Evolutionary conservation across 2,797 vertebrate species (phyloP).

Genomic region (Poeciliopsis turneri): DNA sequence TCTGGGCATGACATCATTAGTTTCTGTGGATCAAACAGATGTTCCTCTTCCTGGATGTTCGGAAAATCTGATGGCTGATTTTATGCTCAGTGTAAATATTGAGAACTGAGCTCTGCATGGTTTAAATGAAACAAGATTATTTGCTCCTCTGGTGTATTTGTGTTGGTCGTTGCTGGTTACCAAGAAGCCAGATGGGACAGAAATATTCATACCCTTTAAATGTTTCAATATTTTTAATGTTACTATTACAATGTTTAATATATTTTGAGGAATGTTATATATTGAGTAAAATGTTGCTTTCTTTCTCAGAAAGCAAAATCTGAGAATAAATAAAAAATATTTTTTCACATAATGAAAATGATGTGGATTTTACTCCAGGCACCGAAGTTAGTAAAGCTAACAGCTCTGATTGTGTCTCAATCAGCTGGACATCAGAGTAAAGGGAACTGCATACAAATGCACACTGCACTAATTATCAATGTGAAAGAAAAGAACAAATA

Average conservation of each 20-base stretch:
- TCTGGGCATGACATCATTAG: slow-evolving; percentile 79
- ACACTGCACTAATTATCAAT: not conserved
- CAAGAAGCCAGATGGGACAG: not conserved
- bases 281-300: too few species aligned
- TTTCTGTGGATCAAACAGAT: slow-evolving; percentile 75
- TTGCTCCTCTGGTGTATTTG: slow-evolving; percentile 28
- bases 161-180: slow-evolving; percentile 31
- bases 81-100: slow-evolving; percentile 52
- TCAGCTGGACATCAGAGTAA: not conserved
- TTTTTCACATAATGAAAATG: too few species aligned
- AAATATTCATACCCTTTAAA: not conserved
- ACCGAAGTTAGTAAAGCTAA: not conserved
- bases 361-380: not conserved
- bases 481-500: not conserved
- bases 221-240: not conserved
- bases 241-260: not conserved
- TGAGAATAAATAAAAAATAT: too few species aligned
- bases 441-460: too few species aligned
- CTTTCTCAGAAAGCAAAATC: too few species aligned
- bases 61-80: slow-evolving; percentile 50
- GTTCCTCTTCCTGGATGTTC: slow-evolving; percentile 65
- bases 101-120: slow-evolving; percentile 47
- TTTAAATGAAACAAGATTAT: slow-evolving; percentile 33
- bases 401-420: not conserved
- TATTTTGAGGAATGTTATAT: not conserved